Evolutionary conservation across 1,140 invertebrate genomes (phyloP), one percentile per base, ranked within the genome.

Genomic region (Patella vulgata): DNA sequence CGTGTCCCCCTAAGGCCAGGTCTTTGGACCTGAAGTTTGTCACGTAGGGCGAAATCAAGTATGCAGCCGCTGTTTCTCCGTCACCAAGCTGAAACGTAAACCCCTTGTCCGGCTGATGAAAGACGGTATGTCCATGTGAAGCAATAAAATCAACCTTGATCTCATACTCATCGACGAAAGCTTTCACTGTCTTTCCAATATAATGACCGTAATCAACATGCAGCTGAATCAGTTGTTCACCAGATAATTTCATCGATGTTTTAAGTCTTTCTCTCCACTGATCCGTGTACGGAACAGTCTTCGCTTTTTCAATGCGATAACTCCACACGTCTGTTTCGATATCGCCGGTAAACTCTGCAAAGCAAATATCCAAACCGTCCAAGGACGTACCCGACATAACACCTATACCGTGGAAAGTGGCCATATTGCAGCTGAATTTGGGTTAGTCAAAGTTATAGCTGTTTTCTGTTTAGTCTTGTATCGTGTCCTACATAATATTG

Each of bases 361-460:
- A 75, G 57, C 78, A 80, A 1, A 81, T 46, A 56, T 82, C 79
- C 23, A 82, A 55, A n/a, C 81, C 81, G 51, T 82, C 79, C 44
- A 80, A 40, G 0, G 81, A 82, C 1, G 76, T 72, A 2, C 81
- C 81, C 0, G 79, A 79, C 73, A 80, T 80, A 14, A 81, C 67
- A 4, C 81, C 81, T 5, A 82, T 72, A 6, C 77, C 78, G 11
- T 59, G 60, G 51, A 69, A 80, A 9, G 77, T 70, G 9, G 78
- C 43, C 80, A 80, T 79, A 31, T 25, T 61, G 44, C 3, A 17
- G 33, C 14, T 14, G 14, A 36, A 36, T 8, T 36, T 36, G 33
- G 14, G 33, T 14, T 14, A 8, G 5, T 36, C 33, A 36, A 36
- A 36, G 14, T 36, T 36, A 36, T 36, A 36, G 33, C 33, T 14